phyloP scores from a whole-genome alignment of 2,797 vertebrate genomes.

The Diplodus sargus region DNA sequence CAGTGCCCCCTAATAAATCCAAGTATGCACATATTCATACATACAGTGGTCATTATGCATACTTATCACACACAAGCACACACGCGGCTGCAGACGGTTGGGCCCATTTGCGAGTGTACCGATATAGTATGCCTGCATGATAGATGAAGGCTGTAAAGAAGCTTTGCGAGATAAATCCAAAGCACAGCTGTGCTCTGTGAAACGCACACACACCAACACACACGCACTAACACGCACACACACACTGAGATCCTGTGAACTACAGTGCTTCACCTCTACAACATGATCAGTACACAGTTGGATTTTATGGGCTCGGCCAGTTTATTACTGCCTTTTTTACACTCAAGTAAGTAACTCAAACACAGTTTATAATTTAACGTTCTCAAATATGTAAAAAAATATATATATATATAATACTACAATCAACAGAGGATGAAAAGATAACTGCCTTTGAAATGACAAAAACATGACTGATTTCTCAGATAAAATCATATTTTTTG shows the following conservation, averaged over 20 bases:
- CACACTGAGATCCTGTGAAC: slow-evolving; percentile 24
- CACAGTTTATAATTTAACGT: background rate
- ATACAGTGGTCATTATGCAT: slow-evolving; percentile 39
- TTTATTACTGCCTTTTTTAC: slow-evolving; percentile 22
- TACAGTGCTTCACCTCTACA: slow-evolving; percentile 37
- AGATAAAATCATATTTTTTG: background rate
- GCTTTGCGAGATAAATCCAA: slow-evolving; percentile 83
- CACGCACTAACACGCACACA: slow-evolving; percentile 32
- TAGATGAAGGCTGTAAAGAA: slow-evolving; percentile 78
- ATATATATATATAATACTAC: background rate
- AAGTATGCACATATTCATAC: slow-evolving; percentile 51
- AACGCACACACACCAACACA: slow-evolving; percentile 42
- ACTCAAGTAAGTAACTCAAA: slow-evolving; percentile 21
- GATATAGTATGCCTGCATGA: slow-evolving; percentile 62
- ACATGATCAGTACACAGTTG: slow-evolving; percentile 57
- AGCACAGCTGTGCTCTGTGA: slow-evolving; percentile 81
- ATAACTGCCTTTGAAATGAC: background rate
- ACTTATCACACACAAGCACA: slow-evolving; percentile 31
- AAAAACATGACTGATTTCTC: background rate
- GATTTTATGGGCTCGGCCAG: slow-evolving; percentile 44
- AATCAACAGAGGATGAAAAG: background rate
- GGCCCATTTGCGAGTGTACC: slow-evolving; percentile 46
- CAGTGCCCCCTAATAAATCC: slow-evolving; percentile 41
- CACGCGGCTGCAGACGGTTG: slow-evolving; percentile 3
- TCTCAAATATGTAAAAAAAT: background rate